Base-by-base conservation (phyloP, 2,113 vertebrate genomes). In the Mystacornis crossleyi region DNA sequence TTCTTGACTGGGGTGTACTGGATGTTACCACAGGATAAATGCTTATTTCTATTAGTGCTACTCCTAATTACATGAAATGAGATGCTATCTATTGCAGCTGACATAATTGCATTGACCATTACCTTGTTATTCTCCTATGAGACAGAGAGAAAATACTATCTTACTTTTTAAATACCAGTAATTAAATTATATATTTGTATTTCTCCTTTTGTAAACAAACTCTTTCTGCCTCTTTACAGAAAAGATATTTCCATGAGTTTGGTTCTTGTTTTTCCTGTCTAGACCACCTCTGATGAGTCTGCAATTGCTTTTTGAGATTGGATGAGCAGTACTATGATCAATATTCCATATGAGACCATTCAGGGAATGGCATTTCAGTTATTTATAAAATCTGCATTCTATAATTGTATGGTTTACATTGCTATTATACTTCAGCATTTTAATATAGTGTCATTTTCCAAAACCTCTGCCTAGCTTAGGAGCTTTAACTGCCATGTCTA, bases 51-150 rank as follows among this genome's bases (percentile, higher is more conserved):
- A 74, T 86, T 94, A 94, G 67, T 84, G 90, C 82, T 96, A 78
- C 53, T 89, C 83, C 53, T 92, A 90, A 96, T 95, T 86, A 91
- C 28, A 74, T 84, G 45, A 97, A 94, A 92, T 78, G 55, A 93
- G 90, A 88, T 0, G 1, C 88, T 83, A 81, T 45, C 69, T 94
- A 93, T 92, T 95, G 82, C 86, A 94, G 92, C 80, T 86, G 92
- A 94, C 75, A 89, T 96, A 81, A 96, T 95, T 95, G 73, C 84
- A 90, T 91, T 91, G 95, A 73, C 90, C 38, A 36, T 95, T 95
- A 96, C 79, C 93, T 95, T 96, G 86, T 97, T 96, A 94, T 64
- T 79, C 88, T 94, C 88, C 88, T 78, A 48, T 18, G 71, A 96
- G 85, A 92, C 88, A 86, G 51, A 90, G 40, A 93, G 82, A 88